Evolutionary conservation across 2,797 vertebrate species (phyloP).

Genomic region (Sardinella longiceps): DNA sequence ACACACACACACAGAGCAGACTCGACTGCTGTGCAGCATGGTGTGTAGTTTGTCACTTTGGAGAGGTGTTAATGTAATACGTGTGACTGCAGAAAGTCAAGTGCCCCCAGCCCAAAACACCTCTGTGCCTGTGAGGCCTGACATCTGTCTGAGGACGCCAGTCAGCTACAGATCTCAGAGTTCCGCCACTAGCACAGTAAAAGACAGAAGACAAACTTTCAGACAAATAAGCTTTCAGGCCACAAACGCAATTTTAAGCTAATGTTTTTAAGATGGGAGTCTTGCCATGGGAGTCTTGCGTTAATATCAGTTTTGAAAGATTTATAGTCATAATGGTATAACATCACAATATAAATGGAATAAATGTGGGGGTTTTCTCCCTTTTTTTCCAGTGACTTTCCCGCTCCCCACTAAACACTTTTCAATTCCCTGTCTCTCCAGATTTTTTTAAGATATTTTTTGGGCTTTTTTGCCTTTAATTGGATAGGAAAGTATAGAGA

Average conservation of each 20-base stretch:
- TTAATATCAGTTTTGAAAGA: too few relatives aligned
- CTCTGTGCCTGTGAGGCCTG: constrained; percentile 28
- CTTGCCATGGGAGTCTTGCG: too few relatives aligned
- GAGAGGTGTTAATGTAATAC: constrained; percentile 58
- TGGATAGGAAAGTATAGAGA: too few relatives aligned
- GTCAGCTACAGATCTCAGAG: neutral
- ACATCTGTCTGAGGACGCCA: neutral
- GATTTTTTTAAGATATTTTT: too few relatives aligned
- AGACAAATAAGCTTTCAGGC: neutral
- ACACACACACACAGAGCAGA: neutral
- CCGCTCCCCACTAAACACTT: neutral
- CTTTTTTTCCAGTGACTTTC: neutral
- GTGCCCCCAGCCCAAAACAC: constrained; percentile 46
- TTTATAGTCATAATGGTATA: too few relatives aligned
- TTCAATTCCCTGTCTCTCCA: neutral
- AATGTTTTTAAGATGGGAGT: too few relatives aligned
- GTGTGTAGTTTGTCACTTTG: constrained; percentile 40
- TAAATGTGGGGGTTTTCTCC: neutral
- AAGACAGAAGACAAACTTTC: neutral
- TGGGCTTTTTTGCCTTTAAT: too few relatives aligned
- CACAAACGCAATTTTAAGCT: neutral
- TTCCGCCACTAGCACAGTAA: neutral
- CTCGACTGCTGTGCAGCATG: constrained; percentile 36
- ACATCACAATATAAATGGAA: too few relatives aligned
- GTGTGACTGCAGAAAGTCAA: constrained; percentile 45